Evolutionary conservation across 2,797 vertebrate species (phyloP).

Genomic region (Ambastaia sidthimunki): DNA sequence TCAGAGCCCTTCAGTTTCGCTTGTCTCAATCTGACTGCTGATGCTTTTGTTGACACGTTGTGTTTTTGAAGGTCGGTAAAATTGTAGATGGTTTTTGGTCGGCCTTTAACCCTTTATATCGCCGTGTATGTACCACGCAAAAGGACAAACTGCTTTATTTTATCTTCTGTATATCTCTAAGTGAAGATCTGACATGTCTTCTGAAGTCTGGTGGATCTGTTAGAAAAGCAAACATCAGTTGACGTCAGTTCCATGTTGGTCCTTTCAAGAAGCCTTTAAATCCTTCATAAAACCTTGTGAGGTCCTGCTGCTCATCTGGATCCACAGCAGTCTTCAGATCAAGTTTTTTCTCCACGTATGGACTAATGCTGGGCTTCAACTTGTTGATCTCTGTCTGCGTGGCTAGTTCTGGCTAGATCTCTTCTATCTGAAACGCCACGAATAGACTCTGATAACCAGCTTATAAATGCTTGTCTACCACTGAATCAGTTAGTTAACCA

Average conservation of each 20-base stretch:
- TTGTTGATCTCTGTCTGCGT: conserved; percentile 76
- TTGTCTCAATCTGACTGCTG: conserved; percentile 19
- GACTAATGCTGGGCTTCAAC: conserved; percentile 78
- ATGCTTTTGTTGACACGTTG: conserved; percentile 34
- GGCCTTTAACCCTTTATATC: conserved; percentile 52
- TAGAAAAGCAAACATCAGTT: not conserved
- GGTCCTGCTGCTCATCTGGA: conserved; percentile 5
- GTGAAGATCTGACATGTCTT: not conserved
- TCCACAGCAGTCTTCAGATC: conserved; percentile 8
- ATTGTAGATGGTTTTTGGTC: conserved; percentile 8
- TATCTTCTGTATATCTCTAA: not conserved
- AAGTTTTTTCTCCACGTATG: conserved; percentile 38
- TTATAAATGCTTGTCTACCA: conserved; percentile 74
- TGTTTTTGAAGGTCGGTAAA: conserved; percentile 45
- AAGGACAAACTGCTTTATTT: not conserved
- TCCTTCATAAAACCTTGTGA: not conserved
- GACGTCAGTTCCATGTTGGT: not conserved
- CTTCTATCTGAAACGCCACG: conserved; percentile 15
- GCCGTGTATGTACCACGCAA: not conserved
- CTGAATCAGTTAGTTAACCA: conserved; percentile 57
- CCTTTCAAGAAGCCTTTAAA: not conserved
- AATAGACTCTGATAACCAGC: conserved; percentile 17
- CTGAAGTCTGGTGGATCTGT: not conserved
- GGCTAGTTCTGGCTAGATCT: conserved; percentile 58
- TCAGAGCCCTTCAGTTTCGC: conserved; percentile 4